Conservation (phyloP, 2,888 invertebrate species). For the Ischnura elegans region DNA sequence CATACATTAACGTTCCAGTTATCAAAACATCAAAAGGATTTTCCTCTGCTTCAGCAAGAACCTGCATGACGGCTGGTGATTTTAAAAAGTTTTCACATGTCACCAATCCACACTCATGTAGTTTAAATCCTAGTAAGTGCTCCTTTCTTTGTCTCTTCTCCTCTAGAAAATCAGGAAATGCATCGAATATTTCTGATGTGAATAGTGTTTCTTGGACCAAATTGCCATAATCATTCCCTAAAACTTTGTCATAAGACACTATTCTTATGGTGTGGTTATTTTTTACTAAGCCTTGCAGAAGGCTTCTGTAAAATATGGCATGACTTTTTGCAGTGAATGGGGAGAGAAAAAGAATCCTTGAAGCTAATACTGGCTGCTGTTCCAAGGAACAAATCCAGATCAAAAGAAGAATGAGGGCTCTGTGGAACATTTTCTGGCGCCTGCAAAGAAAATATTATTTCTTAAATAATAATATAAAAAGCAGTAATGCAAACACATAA, state of each 20-base stretch:
- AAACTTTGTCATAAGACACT: background rate
- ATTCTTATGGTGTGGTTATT: conserved; percentile 32
- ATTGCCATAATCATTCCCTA: background rate
- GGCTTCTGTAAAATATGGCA: background rate
- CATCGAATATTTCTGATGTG: background rate
- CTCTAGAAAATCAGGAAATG: background rate
- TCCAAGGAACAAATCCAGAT: background rate
- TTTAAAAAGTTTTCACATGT: conserved; percentile 20
- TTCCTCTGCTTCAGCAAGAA: background rate
- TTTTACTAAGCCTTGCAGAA: background rate
- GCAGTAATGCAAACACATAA: no score
- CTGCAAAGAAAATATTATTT: background rate
- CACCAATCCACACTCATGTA: background rate
- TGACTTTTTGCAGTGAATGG: conserved; percentile 29
- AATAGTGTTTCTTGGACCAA: background rate
- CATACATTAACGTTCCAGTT: conserved; percentile 56
- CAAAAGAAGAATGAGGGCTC: background rate
- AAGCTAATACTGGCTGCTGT: background rate
- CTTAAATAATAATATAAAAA: no score
- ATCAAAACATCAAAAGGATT: conserved; percentile 64
- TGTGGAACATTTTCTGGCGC: background rate
- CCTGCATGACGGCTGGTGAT: background rate
- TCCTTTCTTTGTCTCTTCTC: background rate
- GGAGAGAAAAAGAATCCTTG: conserved; percentile 36
- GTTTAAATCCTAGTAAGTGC: background rate